Evolutionary conservation across 2,888 invertebrate genomes (phyloP).

Genomic region (Pharmacophagus antenor): DNA sequence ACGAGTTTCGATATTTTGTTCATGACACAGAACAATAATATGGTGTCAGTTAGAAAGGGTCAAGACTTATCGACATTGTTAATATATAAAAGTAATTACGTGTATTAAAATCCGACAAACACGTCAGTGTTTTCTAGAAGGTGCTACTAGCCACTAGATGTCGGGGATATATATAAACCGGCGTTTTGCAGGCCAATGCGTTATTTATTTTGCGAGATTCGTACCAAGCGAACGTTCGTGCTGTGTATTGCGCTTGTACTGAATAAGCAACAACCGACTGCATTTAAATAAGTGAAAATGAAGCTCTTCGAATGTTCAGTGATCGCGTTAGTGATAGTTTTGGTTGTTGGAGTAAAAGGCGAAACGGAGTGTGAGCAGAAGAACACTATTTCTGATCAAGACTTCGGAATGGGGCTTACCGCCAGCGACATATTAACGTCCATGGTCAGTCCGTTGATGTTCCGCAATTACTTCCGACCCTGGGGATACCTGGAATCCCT

Average conservation of each 20-base stretch:
- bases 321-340: slow-evolving; percentile 1
- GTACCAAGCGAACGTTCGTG: background rate
- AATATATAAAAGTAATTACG: background rate
- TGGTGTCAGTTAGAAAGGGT: background rate
- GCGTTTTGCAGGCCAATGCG: background rate
- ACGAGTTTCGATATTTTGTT: background rate
- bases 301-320: slow-evolving; percentile 7
- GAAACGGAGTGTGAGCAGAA: slow-evolving; percentile 23
- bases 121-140: slow-evolving; percentile 29
- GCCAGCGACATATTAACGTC: slow-evolving; percentile 53
- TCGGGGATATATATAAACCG: slow-evolving; percentile 20
- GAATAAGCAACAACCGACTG: too few species aligned
- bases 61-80: too few species aligned
- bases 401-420: slow-evolving; percentile 61
- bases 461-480: slow-evolving; percentile 57
- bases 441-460: slow-evolving; percentile 50
- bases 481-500: slow-evolving; percentile 62
- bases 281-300: slow-evolving; percentile 12
- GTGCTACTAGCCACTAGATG: slow-evolving; percentile 29
- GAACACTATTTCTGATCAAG: slow-evolving; percentile 49
- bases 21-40: background rate
- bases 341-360: slow-evolving; percentile 3
- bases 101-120: background rate
- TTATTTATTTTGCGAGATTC: slow-evolving; percentile 8
- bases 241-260: background rate